Conservation (phyloP, 1,140 invertebrate genomes). For the Mizuhopecten yessoensis region DNA sequence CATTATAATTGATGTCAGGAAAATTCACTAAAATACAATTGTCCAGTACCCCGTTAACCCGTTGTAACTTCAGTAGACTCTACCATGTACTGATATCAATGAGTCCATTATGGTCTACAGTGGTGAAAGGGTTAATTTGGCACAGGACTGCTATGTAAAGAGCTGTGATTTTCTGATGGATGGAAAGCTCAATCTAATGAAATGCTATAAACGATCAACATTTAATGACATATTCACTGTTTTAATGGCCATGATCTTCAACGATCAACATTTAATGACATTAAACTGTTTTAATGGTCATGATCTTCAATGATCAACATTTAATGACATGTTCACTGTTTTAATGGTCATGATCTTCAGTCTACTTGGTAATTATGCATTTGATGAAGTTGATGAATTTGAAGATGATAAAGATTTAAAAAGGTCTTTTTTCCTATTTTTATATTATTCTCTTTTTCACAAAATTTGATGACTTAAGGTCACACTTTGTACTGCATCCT, state of each 20-base stretch:
- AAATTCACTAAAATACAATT: too few species aligned
- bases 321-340: background rate
- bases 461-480: background rate
- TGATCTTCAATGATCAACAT: background rate
- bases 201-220: too few species aligned
- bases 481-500: background rate
- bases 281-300: background rate
- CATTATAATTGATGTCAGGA: too few species aligned
- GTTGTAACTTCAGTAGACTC: too few species aligned
- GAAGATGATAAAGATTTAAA: background rate
- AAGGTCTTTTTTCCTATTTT: background rate
- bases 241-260: slow-evolving; percentile 7
- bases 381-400: background rate
- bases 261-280: too few species aligned
- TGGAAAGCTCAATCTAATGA: too few species aligned
- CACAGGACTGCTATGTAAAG: too few species aligned
- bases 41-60: too few species aligned
- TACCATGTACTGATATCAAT: too few species aligned
- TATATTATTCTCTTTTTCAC: background rate
- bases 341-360: background rate
- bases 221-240: background rate
- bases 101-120: too few species aligned
- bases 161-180: too few species aligned
- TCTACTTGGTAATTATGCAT: background rate
- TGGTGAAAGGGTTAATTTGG: too few species aligned